phyloP scores from a whole-genome alignment of 2,113 vertebrate species.

The Girardinichthys multiradiatus region DNA sequence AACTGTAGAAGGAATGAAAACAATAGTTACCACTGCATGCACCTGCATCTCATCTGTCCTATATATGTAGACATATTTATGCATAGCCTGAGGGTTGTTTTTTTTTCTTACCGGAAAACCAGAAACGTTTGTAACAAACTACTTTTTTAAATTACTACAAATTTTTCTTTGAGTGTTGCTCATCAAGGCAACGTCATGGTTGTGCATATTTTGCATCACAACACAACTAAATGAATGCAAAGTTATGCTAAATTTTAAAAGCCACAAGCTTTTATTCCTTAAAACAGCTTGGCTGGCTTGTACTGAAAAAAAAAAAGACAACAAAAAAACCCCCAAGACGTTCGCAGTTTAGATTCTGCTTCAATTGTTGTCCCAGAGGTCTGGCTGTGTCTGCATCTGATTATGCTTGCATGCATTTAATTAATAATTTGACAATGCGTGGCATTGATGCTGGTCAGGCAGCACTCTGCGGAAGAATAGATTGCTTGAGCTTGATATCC shows the following conservation, averaged over 20 bases:
- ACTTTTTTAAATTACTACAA: neutral
- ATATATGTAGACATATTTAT: constrained; percentile 18
- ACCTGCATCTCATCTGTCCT: constrained; percentile 20
- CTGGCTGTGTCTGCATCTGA: constrained; percentile 69
- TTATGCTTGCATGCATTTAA: constrained; percentile 72
- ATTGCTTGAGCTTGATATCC: constrained; percentile 66
- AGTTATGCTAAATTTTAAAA: constrained; percentile 52
- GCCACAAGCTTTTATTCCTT: constrained; percentile 21
- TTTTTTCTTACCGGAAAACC: neutral
- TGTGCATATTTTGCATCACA: constrained; percentile 36
- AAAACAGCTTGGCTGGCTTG: constrained; percentile 41
- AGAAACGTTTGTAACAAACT: constrained; percentile 1
- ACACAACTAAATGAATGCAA: constrained; percentile 56
- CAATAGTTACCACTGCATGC: constrained; percentile 12
- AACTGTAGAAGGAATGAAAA: constrained; percentile 38
- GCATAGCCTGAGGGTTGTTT: neutral
- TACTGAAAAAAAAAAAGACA: constrained; percentile 43
- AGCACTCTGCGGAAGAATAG: constrained; percentile 59
- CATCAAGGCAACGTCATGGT: constrained; percentile 5
- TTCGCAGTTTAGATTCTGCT: constrained; percentile 74
- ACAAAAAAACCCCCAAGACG: constrained; percentile 5
- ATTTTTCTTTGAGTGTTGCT: constrained; percentile 3
- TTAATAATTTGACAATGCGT: constrained; percentile 73
- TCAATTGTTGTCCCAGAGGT: constrained; percentile 64
- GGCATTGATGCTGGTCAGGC: constrained; percentile 70